Evolutionary conservation across 2,888 invertebrate species (phyloP).

Genomic region (Blomia tropicalis): DNA sequence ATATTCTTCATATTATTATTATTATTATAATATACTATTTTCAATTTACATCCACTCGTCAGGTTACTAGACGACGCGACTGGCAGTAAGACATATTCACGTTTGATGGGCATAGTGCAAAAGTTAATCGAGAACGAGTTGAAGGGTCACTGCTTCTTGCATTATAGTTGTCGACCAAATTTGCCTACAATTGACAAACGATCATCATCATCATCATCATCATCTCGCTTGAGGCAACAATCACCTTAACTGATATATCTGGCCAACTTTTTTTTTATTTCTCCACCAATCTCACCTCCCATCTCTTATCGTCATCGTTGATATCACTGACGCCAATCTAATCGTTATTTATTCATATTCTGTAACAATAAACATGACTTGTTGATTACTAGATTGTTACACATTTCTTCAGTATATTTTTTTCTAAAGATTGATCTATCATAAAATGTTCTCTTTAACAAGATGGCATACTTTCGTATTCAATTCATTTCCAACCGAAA

Average conservation of each 20-base stretch:
- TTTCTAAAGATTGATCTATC: no score
- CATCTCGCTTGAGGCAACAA: no score
- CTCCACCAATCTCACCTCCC: not conserved
- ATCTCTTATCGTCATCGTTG: no score
- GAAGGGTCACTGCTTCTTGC: conserved; percentile 3
- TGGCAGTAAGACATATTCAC: not conserved
- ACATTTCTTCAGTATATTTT: no score
- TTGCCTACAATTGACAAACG: not conserved
- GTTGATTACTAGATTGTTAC: no score
- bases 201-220: not conserved
- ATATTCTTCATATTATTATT: not conserved
- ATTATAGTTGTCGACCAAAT: not conserved
- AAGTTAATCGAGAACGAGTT: not conserved
- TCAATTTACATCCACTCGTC: not conserved
- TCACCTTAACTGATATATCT: no score
- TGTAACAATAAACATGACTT: not conserved
- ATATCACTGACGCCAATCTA: not conserved
- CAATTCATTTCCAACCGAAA: no score
- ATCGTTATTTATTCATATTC: not conserved
- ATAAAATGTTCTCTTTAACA: no score
- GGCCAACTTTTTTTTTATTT: no score
- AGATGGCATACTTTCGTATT: no score
- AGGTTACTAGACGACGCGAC: not conserved
- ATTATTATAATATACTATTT: not conserved
- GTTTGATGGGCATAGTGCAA: conserved; percentile 1